These are phyloP conservation scores for Drosophila suzukii DNA, from an alignment of 1,140 invertebrate genomes.

Conservation along the genomic window DNA sequence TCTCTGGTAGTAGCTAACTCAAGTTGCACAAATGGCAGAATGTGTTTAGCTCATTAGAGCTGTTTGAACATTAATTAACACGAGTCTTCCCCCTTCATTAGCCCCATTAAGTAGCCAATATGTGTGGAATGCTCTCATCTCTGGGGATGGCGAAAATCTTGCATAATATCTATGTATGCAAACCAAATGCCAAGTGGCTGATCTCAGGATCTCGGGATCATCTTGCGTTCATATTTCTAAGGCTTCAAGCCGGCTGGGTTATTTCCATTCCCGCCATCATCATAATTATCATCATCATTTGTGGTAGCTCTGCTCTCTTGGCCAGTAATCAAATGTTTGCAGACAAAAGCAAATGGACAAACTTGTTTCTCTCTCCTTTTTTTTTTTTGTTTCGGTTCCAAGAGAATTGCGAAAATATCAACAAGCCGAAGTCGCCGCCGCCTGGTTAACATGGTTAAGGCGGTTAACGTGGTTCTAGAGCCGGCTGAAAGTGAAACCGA, in stretches of 20 bases:
- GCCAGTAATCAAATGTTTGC: slow-evolving; percentile 65
- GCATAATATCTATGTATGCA: slow-evolving; percentile 28
- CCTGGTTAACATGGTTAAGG: slow-evolving; percentile 29
- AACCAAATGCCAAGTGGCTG: slow-evolving; percentile 38
- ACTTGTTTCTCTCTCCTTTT: slow-evolving; percentile 55
- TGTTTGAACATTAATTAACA: slow-evolving; percentile 46
- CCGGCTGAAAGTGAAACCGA: slow-evolving; percentile 74
- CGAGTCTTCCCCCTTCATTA: slow-evolving; percentile 37
- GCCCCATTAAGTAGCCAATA: slow-evolving; percentile 4
- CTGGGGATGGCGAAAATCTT: slow-evolving; percentile 19
- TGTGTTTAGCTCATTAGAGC: slow-evolving; percentile 42
- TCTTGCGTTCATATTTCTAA: slow-evolving; percentile 32
- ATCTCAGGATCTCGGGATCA: slow-evolving; percentile 17
- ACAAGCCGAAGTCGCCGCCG: slow-evolving; percentile 50
- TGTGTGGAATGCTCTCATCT: slow-evolving; percentile 18
- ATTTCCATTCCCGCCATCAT: slow-evolving; percentile 24
- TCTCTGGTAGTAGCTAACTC: slow-evolving; percentile 3
- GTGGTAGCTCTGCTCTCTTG: slow-evolving; percentile 4
- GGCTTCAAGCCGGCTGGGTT: slow-evolving; percentile 26
- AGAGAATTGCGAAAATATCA: slow-evolving; percentile 77
- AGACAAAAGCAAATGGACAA: slow-evolving; percentile 53
- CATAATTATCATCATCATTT: slow-evolving; percentile 21
- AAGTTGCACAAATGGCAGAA: slow-evolving; percentile 25
- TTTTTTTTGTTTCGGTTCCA: slow-evolving; percentile 8
- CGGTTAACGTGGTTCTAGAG: slow-evolving; percentile 58